These are phyloP conservation scores for Dasysyrphus tricinctus DNA, from an alignment of 2,888 invertebrate species.

Conservation along the genomic window DNA sequence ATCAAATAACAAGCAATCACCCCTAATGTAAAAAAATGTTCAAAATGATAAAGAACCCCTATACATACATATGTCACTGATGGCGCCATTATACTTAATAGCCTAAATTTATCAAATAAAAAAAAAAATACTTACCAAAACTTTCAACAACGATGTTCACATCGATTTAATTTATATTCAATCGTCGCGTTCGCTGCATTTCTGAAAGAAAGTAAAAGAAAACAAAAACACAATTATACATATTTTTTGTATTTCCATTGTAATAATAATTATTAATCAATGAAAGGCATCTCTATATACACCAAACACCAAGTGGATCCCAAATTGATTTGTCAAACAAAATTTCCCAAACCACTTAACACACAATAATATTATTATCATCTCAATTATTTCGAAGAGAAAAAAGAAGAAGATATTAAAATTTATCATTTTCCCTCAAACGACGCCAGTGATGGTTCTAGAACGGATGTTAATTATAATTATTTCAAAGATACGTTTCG, in stretches of 20 bases:
- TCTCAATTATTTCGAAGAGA: slow-evolving; percentile 33
- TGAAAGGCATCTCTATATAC: not conserved
- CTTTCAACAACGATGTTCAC: slow-evolving; percentile 53
- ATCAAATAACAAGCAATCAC: not conserved
- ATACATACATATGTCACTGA: no score
- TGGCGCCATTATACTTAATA: slow-evolving; percentile 29
- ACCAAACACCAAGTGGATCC: slow-evolving; percentile 22
- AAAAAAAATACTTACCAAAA: slow-evolving; percentile 53
- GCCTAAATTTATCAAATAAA: not conserved
- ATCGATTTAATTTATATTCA: slow-evolving; percentile 48
- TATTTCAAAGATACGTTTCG: slow-evolving; percentile 9
- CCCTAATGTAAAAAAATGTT: not conserved
- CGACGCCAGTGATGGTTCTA: not conserved
- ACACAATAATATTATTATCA: slow-evolving; percentile 24
- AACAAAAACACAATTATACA: not conserved
- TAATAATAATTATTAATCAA: slow-evolving; percentile 11
- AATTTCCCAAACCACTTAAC: slow-evolving; percentile 56
- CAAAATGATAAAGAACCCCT: not conserved
- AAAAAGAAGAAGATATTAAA: slow-evolving; percentile 1
- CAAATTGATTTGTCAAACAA: slow-evolving; percentile 31
- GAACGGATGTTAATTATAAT: slow-evolving; percentile 55
- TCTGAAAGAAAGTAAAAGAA: slow-evolving; percentile 52
- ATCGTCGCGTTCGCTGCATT: slow-evolving; percentile 31
- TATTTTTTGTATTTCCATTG: not conserved
- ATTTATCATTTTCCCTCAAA: slow-evolving; percentile 15